phyloP scores from a whole-genome alignment of 92 coral and sea anemone species.

The Phenganax subtilis region DNA sequence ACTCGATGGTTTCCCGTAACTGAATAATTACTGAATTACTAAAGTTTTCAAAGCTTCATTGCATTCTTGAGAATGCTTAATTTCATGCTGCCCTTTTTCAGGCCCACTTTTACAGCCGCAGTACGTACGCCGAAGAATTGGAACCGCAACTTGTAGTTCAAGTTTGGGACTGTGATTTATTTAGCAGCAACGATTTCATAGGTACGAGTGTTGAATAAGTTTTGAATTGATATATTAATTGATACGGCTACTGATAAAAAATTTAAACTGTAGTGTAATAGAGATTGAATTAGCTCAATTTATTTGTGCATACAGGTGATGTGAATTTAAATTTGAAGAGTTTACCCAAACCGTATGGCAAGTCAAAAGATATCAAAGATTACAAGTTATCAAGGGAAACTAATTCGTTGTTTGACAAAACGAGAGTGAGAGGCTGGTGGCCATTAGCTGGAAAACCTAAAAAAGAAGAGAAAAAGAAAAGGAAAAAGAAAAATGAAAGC shows the following conservation, averaged over 20 bases:
- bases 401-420: conserved; percentile 11
- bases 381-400: not conserved
- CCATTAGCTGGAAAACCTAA: conserved; percentile 9
- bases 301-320: conserved; percentile 10
- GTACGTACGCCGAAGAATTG: conserved; percentile 1
- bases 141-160: conserved; percentile 31
- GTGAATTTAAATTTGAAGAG: not conserved
- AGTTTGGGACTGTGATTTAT: conserved; percentile 48
- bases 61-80: not conserved
- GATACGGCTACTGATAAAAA: too few relatives aligned
- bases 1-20: too few relatives aligned
- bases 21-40: too few relatives aligned
- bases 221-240: too few relatives aligned
- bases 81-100: not conserved
- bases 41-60: too few relatives aligned
- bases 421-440: conserved; percentile 9
- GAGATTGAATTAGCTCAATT: not conserved
- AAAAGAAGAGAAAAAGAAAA: not conserved
- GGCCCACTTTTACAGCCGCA: conserved; percentile 28
- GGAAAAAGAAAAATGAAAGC: too few relatives aligned
- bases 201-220: conserved; percentile 16
- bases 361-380: not conserved
- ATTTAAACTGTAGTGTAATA: too few relatives aligned
- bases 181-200: conserved; percentile 28
- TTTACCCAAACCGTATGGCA: not conserved